A percentile compares a stretch with the other conserved stretches of the same genome.
These are phyloP conservation scores for Pterocles gutturalis DNA, from an alignment of 2,113 vertebrate species.

Conservation along the genomic window DNA sequence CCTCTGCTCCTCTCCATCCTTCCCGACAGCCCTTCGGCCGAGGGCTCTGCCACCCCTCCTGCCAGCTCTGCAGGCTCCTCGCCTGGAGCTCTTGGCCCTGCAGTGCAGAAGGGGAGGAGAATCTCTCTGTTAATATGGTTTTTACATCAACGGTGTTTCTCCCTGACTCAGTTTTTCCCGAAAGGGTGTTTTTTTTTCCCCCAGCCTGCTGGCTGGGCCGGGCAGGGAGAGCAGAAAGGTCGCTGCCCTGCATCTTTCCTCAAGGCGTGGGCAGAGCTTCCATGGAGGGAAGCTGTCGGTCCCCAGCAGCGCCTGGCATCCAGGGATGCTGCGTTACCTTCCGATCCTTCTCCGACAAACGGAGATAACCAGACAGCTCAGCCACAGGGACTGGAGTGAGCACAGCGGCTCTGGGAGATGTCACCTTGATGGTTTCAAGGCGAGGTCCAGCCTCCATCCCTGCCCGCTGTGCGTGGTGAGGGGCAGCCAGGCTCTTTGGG, in stretches of 20 bases:
- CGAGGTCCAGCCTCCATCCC: not conserved
- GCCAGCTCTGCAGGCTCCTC: not conserved
- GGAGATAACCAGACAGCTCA: not conserved
- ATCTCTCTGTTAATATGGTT: fast-evolving
- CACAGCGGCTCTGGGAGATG: not conserved
- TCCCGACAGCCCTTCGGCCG: not conserved
- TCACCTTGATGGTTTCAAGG: not conserved
- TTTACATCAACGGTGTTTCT: not conserved
- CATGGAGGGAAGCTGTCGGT: not conserved
- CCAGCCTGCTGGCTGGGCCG: not conserved
- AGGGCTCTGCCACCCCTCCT: not conserved
- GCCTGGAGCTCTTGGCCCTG: not conserved
- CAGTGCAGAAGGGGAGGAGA: not conserved
- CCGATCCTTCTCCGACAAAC: not conserved
- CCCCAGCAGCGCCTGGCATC: not conserved
- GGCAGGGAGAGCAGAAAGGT: not conserved
- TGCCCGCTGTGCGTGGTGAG: fast-evolving
- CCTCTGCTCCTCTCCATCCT: not conserved
- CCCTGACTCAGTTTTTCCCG: not conserved
- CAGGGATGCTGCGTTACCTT: not conserved
- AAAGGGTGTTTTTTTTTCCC: not conserved
- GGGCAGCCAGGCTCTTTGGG: not conserved
- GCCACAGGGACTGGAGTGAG: not conserved
- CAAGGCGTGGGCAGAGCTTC: not conserved
- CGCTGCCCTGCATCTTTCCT: not conserved